Conservation (phyloP, 2,888 invertebrate species). For the Pollenia angustigena region DNA sequence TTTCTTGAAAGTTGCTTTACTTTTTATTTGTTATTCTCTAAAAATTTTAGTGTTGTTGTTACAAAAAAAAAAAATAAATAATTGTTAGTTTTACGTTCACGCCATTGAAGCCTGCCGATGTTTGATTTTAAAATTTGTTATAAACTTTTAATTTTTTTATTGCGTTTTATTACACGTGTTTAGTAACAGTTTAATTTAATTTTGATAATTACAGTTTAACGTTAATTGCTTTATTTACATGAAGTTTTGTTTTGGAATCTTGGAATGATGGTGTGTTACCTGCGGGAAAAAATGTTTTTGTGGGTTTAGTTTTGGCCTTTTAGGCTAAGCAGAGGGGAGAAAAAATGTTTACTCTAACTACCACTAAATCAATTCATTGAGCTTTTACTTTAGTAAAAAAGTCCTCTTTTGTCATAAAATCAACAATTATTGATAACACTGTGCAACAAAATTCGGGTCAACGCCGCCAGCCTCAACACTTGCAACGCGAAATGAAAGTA, state of each 20-base stretch:
- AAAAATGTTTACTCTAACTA: too few species aligned
- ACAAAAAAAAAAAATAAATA: neutral
- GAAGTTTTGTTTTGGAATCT: constrained; percentile 16
- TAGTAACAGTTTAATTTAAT: constrained; percentile 5
- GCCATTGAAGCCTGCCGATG: constrained; percentile 10
- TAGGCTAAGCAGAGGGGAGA: too few species aligned
- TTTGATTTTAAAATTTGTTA: constrained; percentile 17
- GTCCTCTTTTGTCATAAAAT: too few species aligned
- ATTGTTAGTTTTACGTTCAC: constrained; percentile 47
- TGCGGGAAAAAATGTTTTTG: neutral
- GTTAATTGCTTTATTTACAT: constrained; percentile 15
- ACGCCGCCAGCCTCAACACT: too few species aligned
- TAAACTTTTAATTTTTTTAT: constrained; percentile 23
- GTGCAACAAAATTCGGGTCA: too few species aligned
- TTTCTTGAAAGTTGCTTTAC: neutral
- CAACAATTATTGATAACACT: too few species aligned
- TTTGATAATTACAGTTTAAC: neutral
- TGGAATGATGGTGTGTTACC: neutral
- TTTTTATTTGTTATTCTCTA: neutral
- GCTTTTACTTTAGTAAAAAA: too few species aligned
- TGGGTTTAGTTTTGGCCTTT: too few species aligned
- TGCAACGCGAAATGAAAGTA: too few species aligned
- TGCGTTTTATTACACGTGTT: neutral
- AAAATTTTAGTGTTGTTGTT: constrained; percentile 32
- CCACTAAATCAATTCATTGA: too few species aligned